Evolutionary conservation across 2,113 vertebrate species (phyloP).

Genomic region (Dipodomys spectabilis): DNA sequence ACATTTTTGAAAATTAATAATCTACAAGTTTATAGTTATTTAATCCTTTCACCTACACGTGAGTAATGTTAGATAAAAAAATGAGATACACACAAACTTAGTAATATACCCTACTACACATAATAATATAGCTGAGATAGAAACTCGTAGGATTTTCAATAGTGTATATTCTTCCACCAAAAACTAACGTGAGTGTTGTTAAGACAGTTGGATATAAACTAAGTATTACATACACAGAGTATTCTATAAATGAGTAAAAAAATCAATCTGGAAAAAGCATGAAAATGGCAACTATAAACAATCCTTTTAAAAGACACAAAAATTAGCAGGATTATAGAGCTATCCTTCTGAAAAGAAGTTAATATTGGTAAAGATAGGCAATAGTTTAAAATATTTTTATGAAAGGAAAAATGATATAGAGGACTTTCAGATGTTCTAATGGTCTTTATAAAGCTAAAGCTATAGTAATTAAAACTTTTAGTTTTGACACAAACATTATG

Average conservation of each 20-base stretch:
- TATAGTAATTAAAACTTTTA: constrained; percentile 3
- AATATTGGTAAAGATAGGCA: background rate
- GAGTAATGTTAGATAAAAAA: constrained; percentile 23
- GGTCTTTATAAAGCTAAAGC: constrained; percentile 4
- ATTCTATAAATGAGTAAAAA: constrained; percentile 18
- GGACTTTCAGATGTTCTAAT: constrained; percentile 37
- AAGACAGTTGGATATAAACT: background rate
- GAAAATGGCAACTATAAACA: constrained; percentile 25
- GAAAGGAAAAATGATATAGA: constrained; percentile 25
- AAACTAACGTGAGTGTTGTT: background rate
- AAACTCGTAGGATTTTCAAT: background rate
- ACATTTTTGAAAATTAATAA: constrained; percentile 27
- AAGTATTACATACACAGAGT: background rate
- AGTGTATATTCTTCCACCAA: background rate
- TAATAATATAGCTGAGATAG: background rate
- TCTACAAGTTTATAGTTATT: constrained; percentile 20
- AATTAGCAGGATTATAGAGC: background rate
- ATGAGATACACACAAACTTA: background rate
- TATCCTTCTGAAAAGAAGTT: background rate
- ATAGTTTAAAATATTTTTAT: constrained; percentile 21
- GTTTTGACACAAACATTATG: constrained; percentile 18
- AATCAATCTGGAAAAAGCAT: background rate
- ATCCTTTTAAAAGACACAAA: constrained; percentile 13
- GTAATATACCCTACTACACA: background rate
- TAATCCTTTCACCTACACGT: background rate